Evolutionary conservation across 2,113 vertebrate species (phyloP).

Genomic region (Mastomys natalensis): DNA sequence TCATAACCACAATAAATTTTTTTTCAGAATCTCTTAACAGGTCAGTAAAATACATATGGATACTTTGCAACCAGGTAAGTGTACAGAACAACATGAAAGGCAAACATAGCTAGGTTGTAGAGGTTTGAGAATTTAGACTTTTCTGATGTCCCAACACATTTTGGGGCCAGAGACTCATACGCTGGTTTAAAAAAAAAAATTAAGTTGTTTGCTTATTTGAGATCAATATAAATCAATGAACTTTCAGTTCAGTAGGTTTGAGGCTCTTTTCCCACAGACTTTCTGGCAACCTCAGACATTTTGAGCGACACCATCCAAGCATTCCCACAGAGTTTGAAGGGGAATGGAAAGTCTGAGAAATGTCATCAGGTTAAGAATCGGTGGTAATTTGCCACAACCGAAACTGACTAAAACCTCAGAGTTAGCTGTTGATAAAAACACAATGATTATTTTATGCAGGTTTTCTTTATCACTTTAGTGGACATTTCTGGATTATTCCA

Average conservation of each 20-base stretch:
- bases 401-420: constrained; percentile 7
- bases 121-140: constrained; percentile 27
- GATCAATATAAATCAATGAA: background rate
- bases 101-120: background rate
- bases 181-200: background rate
- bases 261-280: background rate
- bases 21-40: background rate
- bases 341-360: background rate
- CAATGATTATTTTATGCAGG: constrained; percentile 54
- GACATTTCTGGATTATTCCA: constrained; percentile 48
- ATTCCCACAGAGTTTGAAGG: background rate
- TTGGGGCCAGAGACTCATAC: background rate
- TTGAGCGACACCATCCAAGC: background rate
- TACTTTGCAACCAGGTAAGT: background rate
- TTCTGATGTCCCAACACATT: background rate
- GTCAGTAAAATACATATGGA: background rate
- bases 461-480: constrained; percentile 45
- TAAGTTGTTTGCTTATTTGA: background rate
- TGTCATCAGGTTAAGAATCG: background rate
- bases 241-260: background rate
- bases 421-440: constrained; percentile 12
- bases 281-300: background rate
- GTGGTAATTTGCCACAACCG: constrained; percentile 47
- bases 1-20: background rate
- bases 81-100: background rate